Percentiles rank a stretch among this genome's conserved stretches.
These are phyloP conservation scores for Acanthis flammea DNA, from an alignment of 2,797 vertebrate genomes.

Conservation along the genomic window DNA sequence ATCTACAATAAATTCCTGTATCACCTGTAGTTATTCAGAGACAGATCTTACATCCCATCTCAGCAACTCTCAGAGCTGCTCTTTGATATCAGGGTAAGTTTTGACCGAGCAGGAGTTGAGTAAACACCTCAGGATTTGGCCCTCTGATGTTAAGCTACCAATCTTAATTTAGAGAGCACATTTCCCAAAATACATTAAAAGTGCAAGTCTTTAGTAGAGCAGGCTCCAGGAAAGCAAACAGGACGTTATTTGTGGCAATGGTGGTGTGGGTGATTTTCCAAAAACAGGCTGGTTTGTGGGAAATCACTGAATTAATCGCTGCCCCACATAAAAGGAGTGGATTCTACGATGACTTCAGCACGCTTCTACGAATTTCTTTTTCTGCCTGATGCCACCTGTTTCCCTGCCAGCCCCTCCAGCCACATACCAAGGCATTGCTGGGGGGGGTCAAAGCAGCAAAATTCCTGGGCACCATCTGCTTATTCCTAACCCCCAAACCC, in stretches of 20 bases:
- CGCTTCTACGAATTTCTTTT: slow-evolving; percentile 68
- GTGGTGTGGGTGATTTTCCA: slow-evolving; percentile 12
- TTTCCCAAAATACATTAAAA: background rate
- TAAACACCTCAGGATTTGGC: background rate
- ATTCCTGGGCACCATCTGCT: slow-evolving; percentile 69
- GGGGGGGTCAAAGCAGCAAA: slow-evolving; percentile 35
- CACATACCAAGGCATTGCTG: slow-evolving; percentile 43
- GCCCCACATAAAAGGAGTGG: slow-evolving; percentile 47
- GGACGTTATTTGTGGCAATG: slow-evolving; percentile 44
- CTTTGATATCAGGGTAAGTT: background rate
- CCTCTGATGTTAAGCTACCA: background rate
- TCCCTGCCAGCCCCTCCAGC: slow-evolving; percentile 34
- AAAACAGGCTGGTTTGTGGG: slow-evolving; percentile 44
- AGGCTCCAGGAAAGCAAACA: slow-evolving; percentile 2
- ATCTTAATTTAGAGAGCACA: background rate
- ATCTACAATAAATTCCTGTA: background rate
- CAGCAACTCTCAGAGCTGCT: background rate
- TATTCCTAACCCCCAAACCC: slow-evolving; percentile 52
- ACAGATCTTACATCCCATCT: background rate
- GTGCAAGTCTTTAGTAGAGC: background rate
- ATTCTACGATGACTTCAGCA: slow-evolving; percentile 66
- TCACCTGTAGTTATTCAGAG: background rate
- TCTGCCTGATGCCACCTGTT: slow-evolving; percentile 71
- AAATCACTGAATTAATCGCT: slow-evolving; percentile 60
- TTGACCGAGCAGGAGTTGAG: background rate